Percentiles rank a stretch among this genome's conserved stretches.
These are phyloP conservation scores for Drosophila leonis DNA, from an alignment of 2,888 invertebrate species.

Conservation along the genomic window DNA sequence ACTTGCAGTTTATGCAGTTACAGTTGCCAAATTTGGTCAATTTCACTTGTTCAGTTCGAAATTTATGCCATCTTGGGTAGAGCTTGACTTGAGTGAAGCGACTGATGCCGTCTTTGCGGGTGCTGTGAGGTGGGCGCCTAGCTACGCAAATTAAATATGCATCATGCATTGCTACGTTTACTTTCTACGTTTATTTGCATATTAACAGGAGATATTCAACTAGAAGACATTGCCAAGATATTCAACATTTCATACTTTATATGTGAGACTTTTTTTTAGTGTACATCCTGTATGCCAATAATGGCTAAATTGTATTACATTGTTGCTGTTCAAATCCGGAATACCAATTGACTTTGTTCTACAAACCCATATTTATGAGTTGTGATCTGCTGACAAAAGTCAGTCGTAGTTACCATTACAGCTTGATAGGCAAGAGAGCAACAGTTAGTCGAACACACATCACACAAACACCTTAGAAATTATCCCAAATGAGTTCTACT, in stretches of 20 bases:
- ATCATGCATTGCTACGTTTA: constrained; percentile 43
- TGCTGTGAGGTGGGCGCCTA: constrained; percentile 15
- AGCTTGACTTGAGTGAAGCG: constrained; percentile 16
- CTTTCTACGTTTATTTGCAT: constrained; percentile 32
- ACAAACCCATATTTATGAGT: constrained; percentile 8
- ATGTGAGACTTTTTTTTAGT: neutral
- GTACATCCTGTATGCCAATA: neutral
- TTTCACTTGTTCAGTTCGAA: constrained; percentile 72
- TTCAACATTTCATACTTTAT: constrained; percentile 16
- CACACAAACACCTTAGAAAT: no score
- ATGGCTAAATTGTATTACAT: constrained; percentile 3
- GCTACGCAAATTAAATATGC: constrained; percentile 43
- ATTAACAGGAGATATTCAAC: constrained; percentile 13
- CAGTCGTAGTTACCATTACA: neutral
- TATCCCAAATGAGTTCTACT: neutral
- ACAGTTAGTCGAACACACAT: neutral
- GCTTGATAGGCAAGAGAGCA: neutral
- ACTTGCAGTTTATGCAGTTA: constrained; percentile 63
- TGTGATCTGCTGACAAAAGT: neutral
- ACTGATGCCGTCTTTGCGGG: constrained; percentile 3
- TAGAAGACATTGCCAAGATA: constrained; percentile 4
- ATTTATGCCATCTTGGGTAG: constrained; percentile 56
- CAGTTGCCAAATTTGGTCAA: constrained; percentile 74
- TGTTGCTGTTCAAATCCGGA: neutral
- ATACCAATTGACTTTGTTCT: neutral